Evolutionary conservation across 2,113 vertebrate genomes (phyloP), one percentile per base, ranked within the genome.

Genomic region (Recurvirostra avosetta): DNA sequence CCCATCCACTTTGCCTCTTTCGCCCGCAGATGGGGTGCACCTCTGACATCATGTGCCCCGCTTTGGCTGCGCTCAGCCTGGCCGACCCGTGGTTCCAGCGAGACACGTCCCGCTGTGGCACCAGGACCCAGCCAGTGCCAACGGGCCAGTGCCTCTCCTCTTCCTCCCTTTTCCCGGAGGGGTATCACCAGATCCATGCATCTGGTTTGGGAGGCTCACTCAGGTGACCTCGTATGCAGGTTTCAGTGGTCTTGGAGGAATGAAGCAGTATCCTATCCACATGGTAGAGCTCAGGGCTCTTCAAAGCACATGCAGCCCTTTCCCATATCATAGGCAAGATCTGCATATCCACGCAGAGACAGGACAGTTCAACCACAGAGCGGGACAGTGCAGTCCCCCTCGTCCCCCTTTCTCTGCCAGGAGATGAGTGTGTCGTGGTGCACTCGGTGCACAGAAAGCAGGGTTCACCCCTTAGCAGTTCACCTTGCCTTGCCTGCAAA

Each of bases 331-430:
- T 52, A 40, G 47, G 26, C 9, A 32, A 75, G 45, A 38, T 66
- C n/a, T 58, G 14, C 30, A 10, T 23, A 56, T 32, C n/a, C 63
- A 55, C 56, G 49, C 9, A 59, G 38, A 63, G 36, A 68, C 0
- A 6, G 52, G 32, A 85, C 22, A 16, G 34, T 58, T 80, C 30
- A 70, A 9, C 17, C 36, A 52, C 36, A 0, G 0, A n/a, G 66
- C 0, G 0, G 34, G 49, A n/a, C 0, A 0, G 18, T 49, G 26
- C 49, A 18, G 43, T 55, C 7, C 8, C 9, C 10, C 12, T 52
- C 6, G 0, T 50, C 32, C 22, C 26, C 5, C 11, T 63, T 90
- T 43, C 26, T 53, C 30, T 74, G 59, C 12, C 43, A 47, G 70
- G 15, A n/a, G 23, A 32, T 40, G 53, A 15, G 53, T 6, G 23